A percentile compares a stretch with the other conserved stretches of the same genome.
These are phyloP conservation scores for Falco peregrinus DNA, from an alignment of 2,797 vertebrate species.

Conservation along the genomic window DNA sequence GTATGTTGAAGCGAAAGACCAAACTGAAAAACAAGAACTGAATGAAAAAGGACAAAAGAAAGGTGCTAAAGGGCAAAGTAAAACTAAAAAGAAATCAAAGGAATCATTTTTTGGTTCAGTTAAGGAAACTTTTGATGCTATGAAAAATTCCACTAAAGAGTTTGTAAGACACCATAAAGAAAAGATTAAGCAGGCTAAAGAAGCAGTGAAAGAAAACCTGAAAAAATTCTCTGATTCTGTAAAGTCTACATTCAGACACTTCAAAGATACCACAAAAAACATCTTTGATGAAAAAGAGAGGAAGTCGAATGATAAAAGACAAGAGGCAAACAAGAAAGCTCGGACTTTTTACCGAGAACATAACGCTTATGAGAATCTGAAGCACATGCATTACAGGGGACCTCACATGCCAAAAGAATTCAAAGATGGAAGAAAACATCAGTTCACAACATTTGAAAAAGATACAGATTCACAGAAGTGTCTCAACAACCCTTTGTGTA, in stretches of 20 bases:
- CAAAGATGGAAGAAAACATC: conserved; percentile 39
- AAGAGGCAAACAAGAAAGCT: conserved; percentile 73
- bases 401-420: conserved; percentile 54
- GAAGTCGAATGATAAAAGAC: conserved; percentile 65
- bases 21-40: conserved; percentile 82
- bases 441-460: conserved; percentile 37
- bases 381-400: conserved; percentile 68
- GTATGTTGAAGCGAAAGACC: conserved; percentile 92
- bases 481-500: conserved; percentile 20
- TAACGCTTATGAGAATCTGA: conserved; percentile 67
- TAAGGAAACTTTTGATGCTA: conserved; percentile 93
- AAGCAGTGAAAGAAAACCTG: conserved; percentile 95
- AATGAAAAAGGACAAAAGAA: conserved; percentile 59
- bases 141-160: conserved; percentile 98
- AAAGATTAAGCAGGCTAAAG: conserved; percentile 97
- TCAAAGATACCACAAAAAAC: conserved; percentile 89
- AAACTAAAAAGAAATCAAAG: conserved; percentile 83
- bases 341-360: conserved; percentile 68
- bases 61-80: conserved; percentile 57
- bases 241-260: conserved; percentile 92
- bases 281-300: conserved; percentile 86
- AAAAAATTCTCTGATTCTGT: conserved; percentile 97
- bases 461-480: conserved; percentile 40
- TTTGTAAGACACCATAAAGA: conserved; percentile 98
- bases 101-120: conserved; percentile 87